Evolutionary conservation across 1,140 invertebrate genomes (phyloP), one percentile per base, ranked within the genome.

Genomic region (Polyergus mexicanus): DNA sequence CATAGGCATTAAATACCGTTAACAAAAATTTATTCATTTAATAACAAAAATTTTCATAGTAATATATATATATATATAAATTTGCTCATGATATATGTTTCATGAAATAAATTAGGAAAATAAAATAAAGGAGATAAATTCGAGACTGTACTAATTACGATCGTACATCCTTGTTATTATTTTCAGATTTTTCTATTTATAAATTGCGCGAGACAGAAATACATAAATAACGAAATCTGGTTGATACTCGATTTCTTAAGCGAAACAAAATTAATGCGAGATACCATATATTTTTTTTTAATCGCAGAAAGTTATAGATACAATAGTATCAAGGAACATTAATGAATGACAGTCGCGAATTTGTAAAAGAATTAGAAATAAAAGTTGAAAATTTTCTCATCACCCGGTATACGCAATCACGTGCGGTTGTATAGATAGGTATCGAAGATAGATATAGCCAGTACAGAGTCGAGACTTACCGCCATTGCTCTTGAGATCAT

Each of bases 401-500:
- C 35, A 77, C 6, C 2, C 10, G 19, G n/a, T 13, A 32, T 47
- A 51, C 44, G 62, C 19, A 28, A 32, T 16, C 35, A 11, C 38
- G 22, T 25, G 19, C 16, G n/a, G 19, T 19, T 10, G 25, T 66
- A 13, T 11, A 51, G 47, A 51, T 51, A 51, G 47, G 19, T 74
- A 13, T 81, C 51, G n/a, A 32, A 72, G 38, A 16, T 38, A 51
- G 10, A 28, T 58, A 19, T 19, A 2, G 35, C 3, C 0, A 28
- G n/a, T n/a, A 19, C 10, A 32, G 44, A 47, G 6, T 41, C 32
- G 41, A 51, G 47, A 94, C 96, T 96, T 93, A 97, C 97, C 97
- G 94, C 97, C 97, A 86, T 96, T 96, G 68, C 96, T 96, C 92
- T 97, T 97, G 32, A 96, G 95, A 88, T 97, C 96, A 44, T 97